Evolutionary conservation across 2,888 invertebrate genomes (phyloP), one percentile per base, ranked within the genome.

Genomic region (Sericinus montela): DNA sequence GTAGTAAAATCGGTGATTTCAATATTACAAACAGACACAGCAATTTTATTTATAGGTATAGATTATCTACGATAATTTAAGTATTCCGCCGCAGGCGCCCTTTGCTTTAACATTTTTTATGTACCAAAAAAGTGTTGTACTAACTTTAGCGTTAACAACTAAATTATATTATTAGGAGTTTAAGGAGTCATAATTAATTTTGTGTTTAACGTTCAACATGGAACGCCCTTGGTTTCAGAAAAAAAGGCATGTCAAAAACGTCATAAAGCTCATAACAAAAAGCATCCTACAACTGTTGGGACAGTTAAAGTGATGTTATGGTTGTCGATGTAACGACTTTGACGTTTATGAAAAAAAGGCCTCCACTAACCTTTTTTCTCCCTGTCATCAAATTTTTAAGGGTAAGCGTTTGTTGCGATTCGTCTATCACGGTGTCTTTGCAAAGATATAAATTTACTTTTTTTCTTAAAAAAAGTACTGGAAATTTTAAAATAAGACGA

Each of bases 271-370:
- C 19, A 34, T 35, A 49, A 44, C 44, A 49, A 49, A 49, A 49
- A 44, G 37, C 41, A 11, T 30, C 36, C 30, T 39, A 35, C 41
- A 47, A 41, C 16, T 36, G 30, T 11, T 19, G 39, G 39, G 35
- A 44, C 39, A 39, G 39, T 44, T 34, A 35, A 49, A 49, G 10
- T 29, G 46, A 46, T 41, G 36, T 43, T 53, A 34, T 37, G 39
- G 51, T 45, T 54, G 57, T 55, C 54, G 56, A 54, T 45, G 35
- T 53, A 39, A 56, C 45, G 55, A 55, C 39, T 50, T 59, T 54
- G 54, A 48, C 52, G 45, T 51, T 15, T 35, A 44, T 8, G 9
- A 43, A 14, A 32, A 25, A 49, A 45, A 23, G 34, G 43, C n/a
- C 14, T 44, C 34, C 7, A 38, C n/a, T n/a, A 19, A 39, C 34